Base-by-base conservation (phyloP, 2,113 vertebrate genomes). In the Paradoxurus hermaphroditus region DNA sequence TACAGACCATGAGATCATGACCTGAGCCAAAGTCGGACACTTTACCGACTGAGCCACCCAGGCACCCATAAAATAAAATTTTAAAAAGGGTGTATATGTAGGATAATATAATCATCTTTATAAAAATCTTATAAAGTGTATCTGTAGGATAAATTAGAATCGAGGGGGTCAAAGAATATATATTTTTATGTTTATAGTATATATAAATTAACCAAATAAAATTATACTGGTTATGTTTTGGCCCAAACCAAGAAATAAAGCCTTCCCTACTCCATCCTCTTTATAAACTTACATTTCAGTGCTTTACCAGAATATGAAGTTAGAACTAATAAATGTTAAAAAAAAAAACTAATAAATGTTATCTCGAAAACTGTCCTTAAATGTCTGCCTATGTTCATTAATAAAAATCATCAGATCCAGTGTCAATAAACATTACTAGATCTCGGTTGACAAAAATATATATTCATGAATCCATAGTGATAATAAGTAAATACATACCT, bases 281-380 rank as follows among this genome's bases (percentile, higher is more conserved):
- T 94, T 84, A 91, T 53, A 94, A 91, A 75, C 11, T 77, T 91
- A 36, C 29, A 85, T 89, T 91, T 89, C 31, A 87, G 51, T 82
- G 34, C 19, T 88, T 79, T 94, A 79, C 46, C 6, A 81, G 92
- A 94, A 84, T 82, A 87, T 1, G 34, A 77, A 8, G 8, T 83
- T 63, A 62, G 41, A 86, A 81, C 31, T 53, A 83, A 82, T n/a
- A 68, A 92, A 79, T 11, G 2, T 34, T 41, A 79, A 59, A 59
- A 59, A 59, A 59, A 56, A 53, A 56, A 8, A 23, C 11, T 62
- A 83, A 82, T n/a, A 59, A 92, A 79, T 14, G 3, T 53, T 41
- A 87, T 84, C 13, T 77, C 51, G 84, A 84, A 87, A 95, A 53
- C 49, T 90, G 29, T 31, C 21, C 36, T 84, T 72, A 92, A 94